Evolutionary conservation across 2,888 invertebrate species (phyloP), one percentile per base, ranked within the genome.

Genomic region (Herminia tarsipennalis): DNA sequence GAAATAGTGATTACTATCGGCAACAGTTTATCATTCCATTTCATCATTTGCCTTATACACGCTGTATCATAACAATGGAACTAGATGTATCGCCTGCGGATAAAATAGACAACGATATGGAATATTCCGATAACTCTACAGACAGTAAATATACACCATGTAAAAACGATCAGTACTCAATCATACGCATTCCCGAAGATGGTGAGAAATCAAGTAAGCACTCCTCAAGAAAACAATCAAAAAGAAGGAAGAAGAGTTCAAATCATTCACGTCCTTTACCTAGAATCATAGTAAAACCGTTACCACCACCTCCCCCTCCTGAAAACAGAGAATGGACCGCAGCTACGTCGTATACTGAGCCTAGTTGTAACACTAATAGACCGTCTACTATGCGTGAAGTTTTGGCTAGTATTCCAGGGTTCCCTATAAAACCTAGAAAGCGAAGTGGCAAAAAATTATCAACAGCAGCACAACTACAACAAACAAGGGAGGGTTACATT

Each of bases 401-500:
- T 4, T 83, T 97, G 57, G 96, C 97, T 16, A 97, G 97, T 48
- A 96, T 97, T 75, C 97, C 97, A 35, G 97, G 97, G n/a, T 97
- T 97, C 78, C 95, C 94, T 81, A 92, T 96, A 42, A 96, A 96
- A 74, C 95, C 95, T 37, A 87, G 96, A 47, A 95, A 96, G 79
- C 91, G 96, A 51, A 95, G 95, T 53, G 95, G 95, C 51, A 96
- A 97, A 78, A 96, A 97, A 81, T 86, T 97, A 63, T 97, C 97
- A 22, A 96, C 97, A 51, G 97, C 98, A 29, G 98, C 98, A 56
- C 98, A 98, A 87, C 91, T 98, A 56, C 97, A 97, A 76, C 97
- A 97, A 88, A 97, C 97, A 27, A 96, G 96, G 86, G 98, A 98
- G 88, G 98, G 98, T 38, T 96, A 96, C 80, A 96, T 99, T 62